Conservation (phyloP, 2,797 vertebrate genomes). For the Falco rusticolus region DNA sequence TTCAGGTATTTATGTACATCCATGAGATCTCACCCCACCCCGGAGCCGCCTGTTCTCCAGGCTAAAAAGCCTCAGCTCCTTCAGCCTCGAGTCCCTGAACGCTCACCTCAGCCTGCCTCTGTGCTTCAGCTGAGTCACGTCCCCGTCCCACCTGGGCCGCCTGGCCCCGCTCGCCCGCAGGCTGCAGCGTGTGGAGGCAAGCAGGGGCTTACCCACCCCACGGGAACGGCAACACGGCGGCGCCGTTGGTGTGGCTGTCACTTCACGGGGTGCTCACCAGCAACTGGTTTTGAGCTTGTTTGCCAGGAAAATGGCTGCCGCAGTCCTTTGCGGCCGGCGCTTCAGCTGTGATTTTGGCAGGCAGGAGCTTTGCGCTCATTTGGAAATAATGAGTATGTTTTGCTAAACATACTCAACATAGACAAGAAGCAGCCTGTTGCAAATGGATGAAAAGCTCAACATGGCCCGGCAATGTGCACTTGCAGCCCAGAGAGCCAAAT, state of each 20-base stretch:
- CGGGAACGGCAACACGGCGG: background rate
- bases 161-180: rapidly evolving
- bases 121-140: background rate
- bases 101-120: background rate
- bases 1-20: background rate
- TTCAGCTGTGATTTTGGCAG: background rate
- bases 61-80: background rate
- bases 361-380: rapidly evolving
- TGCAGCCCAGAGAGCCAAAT: too few species aligned
- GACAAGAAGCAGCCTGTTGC: background rate
- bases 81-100: background rate
- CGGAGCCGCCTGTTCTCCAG: background rate
- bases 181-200: background rate
- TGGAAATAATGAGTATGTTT: background rate
- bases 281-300: background rate
- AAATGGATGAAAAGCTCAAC: too few species aligned
- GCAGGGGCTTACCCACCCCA: rapidly evolving
- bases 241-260: too few species aligned
- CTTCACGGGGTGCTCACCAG: background rate
- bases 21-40: background rate
- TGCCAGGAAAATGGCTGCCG: background rate
- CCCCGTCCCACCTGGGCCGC: rapidly evolving
- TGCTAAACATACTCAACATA: background rate
- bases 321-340: rapidly evolving
- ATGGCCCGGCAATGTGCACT: too few species aligned